Conservation (phyloP, 2,888 invertebrate genomes). For the Lysandra bellargus region DNA sequence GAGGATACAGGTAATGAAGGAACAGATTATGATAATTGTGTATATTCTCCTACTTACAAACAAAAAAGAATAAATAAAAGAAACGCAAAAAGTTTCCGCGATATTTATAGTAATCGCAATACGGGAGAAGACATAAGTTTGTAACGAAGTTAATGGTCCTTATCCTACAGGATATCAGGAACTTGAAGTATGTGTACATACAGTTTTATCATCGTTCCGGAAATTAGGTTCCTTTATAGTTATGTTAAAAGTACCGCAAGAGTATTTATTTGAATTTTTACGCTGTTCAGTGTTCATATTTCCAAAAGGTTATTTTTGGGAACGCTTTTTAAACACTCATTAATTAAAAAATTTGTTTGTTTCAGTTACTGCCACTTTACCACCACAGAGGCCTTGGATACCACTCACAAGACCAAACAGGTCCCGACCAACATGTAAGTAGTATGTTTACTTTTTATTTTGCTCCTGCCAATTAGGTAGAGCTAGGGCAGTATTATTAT, state of each 20-base stretch:
- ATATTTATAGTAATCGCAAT: background rate
- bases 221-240: background rate
- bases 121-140: conserved; percentile 8
- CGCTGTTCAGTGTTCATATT: background rate
- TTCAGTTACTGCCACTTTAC: conserved; percentile 93
- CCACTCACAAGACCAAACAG: conserved; percentile 93
- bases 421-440: conserved; percentile 94
- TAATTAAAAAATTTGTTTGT: conserved; percentile 62
- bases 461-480: background rate
- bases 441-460: conserved; percentile 34
- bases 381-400: conserved; percentile 97
- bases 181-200: conserved; percentile 2
- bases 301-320: background rate
- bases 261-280: background rate
- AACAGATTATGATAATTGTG: conserved; percentile 15
- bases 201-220: conserved; percentile 10
- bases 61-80: conserved; percentile 5
- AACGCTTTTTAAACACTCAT: background rate
- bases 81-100: conserved; percentile 7
- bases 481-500: background rate
- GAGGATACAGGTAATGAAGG: conserved; percentile 22
- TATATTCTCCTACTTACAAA: background rate
- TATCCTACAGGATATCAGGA: background rate
- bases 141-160: conserved; percentile 10
- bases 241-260: background rate